Conservation (phyloP, 1,140 invertebrate genomes). For the Drosophila parabipectinata region DNA sequence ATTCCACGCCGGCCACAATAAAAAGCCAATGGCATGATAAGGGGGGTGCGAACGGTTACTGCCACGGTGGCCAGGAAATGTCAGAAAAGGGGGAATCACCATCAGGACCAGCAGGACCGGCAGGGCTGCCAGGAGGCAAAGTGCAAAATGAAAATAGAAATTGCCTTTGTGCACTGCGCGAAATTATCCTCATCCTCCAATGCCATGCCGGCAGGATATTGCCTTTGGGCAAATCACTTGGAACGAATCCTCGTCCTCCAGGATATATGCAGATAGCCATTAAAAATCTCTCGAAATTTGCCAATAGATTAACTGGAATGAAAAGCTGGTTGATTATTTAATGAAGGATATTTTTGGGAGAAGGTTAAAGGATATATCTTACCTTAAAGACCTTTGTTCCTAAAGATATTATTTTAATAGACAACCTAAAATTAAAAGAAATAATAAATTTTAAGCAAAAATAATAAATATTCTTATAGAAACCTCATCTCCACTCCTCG, state of each 20-base stretch:
- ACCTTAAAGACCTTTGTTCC: too few relatives aligned
- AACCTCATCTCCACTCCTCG: too few relatives aligned
- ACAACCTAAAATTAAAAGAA: too few relatives aligned
- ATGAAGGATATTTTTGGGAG: background rate
- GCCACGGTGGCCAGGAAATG: too few relatives aligned
- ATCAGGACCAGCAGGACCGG: background rate
- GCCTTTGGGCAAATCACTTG: conserved; percentile 6
- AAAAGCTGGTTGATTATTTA: background rate
- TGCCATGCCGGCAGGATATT: conserved; percentile 2
- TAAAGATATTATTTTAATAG: too few relatives aligned
- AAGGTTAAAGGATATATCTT: background rate
- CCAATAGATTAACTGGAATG: background rate
- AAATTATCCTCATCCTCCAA: conserved; percentile 19
- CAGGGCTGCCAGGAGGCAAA: conserved; percentile 23
- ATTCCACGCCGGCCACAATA: conserved; percentile 66
- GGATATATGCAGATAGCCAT: background rate
- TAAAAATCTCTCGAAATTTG: background rate
- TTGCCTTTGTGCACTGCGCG: conserved; percentile 64
- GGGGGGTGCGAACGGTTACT: conserved; percentile 3
- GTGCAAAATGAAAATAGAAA: conserved; percentile 73
- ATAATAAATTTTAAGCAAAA: too few relatives aligned
- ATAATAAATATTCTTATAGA: too few relatives aligned
- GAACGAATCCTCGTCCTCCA: background rate
- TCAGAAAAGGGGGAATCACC: too few relatives aligned
- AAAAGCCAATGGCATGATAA: conserved; percentile 50